Evolutionary conservation across 2,888 invertebrate genomes (phyloP).

Genomic region (Euplagia quadripunctaria): DNA sequence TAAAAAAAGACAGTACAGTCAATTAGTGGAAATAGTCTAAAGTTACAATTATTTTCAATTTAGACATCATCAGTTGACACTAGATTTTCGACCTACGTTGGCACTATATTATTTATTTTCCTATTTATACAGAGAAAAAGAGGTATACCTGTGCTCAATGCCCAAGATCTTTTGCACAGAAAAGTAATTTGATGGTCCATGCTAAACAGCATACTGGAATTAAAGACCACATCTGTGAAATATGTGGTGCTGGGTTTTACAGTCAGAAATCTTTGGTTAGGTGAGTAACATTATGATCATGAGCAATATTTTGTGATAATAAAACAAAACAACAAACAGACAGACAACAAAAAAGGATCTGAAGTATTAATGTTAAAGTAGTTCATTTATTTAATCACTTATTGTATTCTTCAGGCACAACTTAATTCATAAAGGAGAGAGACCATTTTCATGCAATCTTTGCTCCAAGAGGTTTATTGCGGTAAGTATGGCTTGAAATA

Average conservation of each 20-base stretch:
- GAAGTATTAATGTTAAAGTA: no score
- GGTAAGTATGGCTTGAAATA: conserved; percentile 66
- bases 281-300: conserved; percentile 52
- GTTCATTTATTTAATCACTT: neutral
- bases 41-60: neutral
- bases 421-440: conserved; percentile 83
- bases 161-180: conserved; percentile 80
- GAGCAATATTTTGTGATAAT: no score
- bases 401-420: conserved; percentile 75
- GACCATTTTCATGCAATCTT: conserved; percentile 80
- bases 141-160: conserved; percentile 81
- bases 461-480: conserved; percentile 84
- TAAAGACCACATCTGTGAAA: conserved; percentile 84
- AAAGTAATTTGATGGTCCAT: conserved; percentile 76
- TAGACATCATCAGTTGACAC: neutral
- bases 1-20: no score
- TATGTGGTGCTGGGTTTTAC: conserved; percentile 85
- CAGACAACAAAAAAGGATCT: no score
- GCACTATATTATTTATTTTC: neutral
- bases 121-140: conserved; percentile 76
- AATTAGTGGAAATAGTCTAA: no score
- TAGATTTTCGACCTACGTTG: no score
- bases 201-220: conserved; percentile 81
- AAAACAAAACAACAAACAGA: no score
- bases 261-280: conserved; percentile 83